Evolutionary conservation across 1,140 invertebrate species (phyloP).

Genomic region (Drosophila murphyi): DNA sequence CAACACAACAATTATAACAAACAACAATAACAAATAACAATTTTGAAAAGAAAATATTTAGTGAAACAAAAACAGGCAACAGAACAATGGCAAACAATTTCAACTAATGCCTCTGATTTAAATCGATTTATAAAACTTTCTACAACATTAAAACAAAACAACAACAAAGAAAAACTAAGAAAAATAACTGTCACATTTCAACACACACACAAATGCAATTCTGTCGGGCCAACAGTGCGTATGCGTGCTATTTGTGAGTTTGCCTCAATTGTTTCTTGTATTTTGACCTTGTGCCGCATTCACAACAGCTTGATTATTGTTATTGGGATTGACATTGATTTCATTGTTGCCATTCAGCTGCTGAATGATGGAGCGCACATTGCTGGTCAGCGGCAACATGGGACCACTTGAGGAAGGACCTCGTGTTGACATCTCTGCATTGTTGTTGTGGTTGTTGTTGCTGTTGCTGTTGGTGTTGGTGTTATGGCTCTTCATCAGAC

Average conservation of each 20-base stretch:
- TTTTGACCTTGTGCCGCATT: constrained; percentile 32
- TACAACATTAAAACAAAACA: constrained; percentile 30
- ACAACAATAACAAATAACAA: constrained; percentile 70
- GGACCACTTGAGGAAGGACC: constrained; percentile 34
- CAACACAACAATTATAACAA: constrained; percentile 66
- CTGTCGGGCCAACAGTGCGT: constrained; percentile 7
- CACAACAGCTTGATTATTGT: constrained; percentile 35
- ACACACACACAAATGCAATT: constrained; percentile 22
- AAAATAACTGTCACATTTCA: constrained; percentile 17
- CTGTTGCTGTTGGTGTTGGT: constrained; percentile 25
- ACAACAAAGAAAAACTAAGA: constrained; percentile 15
- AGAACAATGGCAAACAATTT: constrained; percentile 16
- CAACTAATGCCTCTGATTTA: not conserved
- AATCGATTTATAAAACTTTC: too few species aligned
- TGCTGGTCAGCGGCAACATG: constrained; percentile 64
- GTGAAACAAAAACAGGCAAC: constrained; percentile 40
- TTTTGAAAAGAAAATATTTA: constrained; percentile 7
- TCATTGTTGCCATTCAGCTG: constrained; percentile 66
- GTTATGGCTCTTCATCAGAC: constrained; percentile 85
- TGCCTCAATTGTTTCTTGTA: constrained; percentile 37
- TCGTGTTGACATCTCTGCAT: not conserved
- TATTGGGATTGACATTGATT: constrained; percentile 45
- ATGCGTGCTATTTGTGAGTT: not conserved
- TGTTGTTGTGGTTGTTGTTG: constrained; percentile 10
- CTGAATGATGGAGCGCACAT: constrained; percentile 77